A percentile compares a stretch with the other conserved stretches of the same genome.
These are phyloP conservation scores for Laterallus jamaicensis DNA, from an alignment of 2,113 vertebrate species.

Conservation along the genomic window DNA sequence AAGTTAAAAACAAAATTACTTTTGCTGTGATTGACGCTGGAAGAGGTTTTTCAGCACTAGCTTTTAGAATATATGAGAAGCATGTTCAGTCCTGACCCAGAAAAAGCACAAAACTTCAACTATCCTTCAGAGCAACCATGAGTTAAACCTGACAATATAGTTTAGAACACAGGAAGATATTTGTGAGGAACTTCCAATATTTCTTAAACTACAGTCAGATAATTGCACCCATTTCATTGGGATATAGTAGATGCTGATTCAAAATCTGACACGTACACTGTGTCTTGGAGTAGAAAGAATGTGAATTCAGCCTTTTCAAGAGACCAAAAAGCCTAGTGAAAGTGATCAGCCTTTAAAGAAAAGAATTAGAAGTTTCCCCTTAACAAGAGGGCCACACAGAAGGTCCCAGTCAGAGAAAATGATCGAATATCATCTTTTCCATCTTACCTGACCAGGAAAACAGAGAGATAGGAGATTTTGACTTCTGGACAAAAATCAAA, in stretches of 20 bases:
- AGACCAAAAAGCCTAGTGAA: not conserved
- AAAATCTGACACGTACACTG: not conserved
- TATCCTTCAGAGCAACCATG: not conserved
- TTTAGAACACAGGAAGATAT: not conserved
- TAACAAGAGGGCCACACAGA: not conserved
- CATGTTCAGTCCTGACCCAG: not conserved
- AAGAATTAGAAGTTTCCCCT: not conserved
- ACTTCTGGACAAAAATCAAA: not conserved
- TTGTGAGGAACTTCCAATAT: fast-evolving
- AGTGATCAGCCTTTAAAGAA: not conserved
- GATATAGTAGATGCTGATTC: not conserved
- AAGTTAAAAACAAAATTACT: not conserved
- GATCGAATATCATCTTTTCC: not conserved
- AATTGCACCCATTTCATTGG: not conserved
- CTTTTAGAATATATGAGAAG: not conserved
- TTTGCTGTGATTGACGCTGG: not conserved
- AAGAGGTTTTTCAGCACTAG: not conserved
- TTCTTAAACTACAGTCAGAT: not conserved
- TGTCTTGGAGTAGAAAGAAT: not conserved
- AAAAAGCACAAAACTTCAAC: not conserved
- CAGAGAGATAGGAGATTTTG: not conserved
- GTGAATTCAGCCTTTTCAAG: not conserved
- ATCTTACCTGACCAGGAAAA: not conserved
- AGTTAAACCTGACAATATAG: not conserved
- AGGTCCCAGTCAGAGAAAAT: not conserved